These are phyloP conservation scores for Acrobasis suavella DNA, from an alignment of 2,888 invertebrate species.

Conservation along the genomic window DNA sequence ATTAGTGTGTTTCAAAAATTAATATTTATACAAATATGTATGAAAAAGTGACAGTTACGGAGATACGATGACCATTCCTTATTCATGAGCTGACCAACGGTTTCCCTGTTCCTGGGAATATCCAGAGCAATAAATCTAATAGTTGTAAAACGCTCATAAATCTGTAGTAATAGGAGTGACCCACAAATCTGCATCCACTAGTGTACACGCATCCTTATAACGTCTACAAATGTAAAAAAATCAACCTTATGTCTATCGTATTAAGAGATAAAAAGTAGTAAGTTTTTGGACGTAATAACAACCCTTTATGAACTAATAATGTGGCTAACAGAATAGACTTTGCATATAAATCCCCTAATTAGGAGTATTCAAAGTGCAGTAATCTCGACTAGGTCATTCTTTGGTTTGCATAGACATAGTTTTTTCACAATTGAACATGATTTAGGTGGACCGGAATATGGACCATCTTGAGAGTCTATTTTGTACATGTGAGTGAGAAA, in stretches of 20 bases:
- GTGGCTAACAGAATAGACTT: constrained; percentile 75
- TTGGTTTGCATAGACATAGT: constrained; percentile 65
- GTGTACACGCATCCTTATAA: constrained; percentile 61
- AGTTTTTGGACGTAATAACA: constrained; percentile 29
- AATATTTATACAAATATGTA: too few species aligned
- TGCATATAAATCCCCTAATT: constrained; percentile 83
- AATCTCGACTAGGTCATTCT: constrained; percentile 69
- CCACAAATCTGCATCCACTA: constrained; percentile 61
- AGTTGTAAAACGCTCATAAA: constrained; percentile 75
- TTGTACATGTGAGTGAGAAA: constrained; percentile 25
- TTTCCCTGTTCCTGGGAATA: constrained; percentile 55
- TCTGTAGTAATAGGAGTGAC: constrained; percentile 76
- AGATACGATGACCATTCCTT: constrained; percentile 4
- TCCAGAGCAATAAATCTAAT: constrained; percentile 64
- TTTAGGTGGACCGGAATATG: constrained; percentile 66
- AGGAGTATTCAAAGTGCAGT: constrained; percentile 68
- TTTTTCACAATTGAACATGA: constrained; percentile 70
- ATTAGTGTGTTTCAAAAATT: too few species aligned
- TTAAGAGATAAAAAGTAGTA: background rate
- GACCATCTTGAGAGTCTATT: constrained; percentile 29
- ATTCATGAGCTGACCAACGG: constrained; percentile 33
- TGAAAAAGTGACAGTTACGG: constrained; percentile 9
- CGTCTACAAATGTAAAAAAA: constrained; percentile 23
- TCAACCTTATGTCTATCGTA: background rate
- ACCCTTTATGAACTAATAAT: constrained; percentile 75